Evolutionary conservation across 2,113 vertebrate species (phyloP).

Genomic region (rat (Rattus norvegicus)): DNA sequence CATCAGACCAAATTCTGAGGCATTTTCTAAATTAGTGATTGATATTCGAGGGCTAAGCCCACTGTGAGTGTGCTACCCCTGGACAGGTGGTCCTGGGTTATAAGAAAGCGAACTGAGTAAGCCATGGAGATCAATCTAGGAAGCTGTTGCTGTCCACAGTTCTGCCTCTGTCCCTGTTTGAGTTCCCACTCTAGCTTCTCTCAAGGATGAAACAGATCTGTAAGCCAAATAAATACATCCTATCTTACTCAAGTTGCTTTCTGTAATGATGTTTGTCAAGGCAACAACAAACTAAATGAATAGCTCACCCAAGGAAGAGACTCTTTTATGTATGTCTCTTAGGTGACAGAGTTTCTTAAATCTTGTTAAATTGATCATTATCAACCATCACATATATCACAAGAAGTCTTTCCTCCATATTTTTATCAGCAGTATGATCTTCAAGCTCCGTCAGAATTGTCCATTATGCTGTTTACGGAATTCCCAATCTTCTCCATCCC

Average conservation of each 20-base stretch:
- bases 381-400: background rate
- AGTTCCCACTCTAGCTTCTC: background rate
- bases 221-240: background rate
- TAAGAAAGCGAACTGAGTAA: background rate
- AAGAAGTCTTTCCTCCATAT: background rate
- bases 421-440: background rate
- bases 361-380: background rate
- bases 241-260: background rate
- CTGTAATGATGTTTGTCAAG: background rate
- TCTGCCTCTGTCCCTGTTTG: background rate
- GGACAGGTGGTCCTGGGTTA: background rate
- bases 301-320: background rate
- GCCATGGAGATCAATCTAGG: background rate
- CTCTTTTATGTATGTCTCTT: background rate
- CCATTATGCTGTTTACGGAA: background rate
- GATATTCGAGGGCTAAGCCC: background rate
- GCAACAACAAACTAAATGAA: background rate
- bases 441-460: background rate
- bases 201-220: background rate
- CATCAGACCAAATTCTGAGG: background rate
- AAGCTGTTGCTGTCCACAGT: background rate
- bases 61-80: background rate
- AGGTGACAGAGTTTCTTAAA: background rate
- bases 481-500: background rate
- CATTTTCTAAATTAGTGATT: background rate